Percentiles rank a stretch among this genome's conserved stretches.
phyloP scores from a whole-genome alignment of 2,113 vertebrate species.

The Tetrao urogallus region DNA sequence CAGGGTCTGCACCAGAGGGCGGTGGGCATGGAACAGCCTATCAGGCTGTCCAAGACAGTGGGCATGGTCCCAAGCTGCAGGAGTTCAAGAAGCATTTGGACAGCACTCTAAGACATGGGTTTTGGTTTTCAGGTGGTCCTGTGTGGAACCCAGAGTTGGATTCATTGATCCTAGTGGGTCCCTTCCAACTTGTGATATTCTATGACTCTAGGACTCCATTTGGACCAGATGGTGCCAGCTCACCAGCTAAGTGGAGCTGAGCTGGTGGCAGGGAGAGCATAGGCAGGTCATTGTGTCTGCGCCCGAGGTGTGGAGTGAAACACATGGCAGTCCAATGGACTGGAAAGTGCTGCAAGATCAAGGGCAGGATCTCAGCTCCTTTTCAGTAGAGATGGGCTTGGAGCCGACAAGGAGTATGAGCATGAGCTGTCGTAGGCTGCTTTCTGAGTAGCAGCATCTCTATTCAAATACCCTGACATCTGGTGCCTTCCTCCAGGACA shows the following conservation, averaged over 20 bases:
- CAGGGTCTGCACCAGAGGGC: background rate
- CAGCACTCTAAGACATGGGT: background rate
- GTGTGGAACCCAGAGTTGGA: background rate
- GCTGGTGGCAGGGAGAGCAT: background rate
- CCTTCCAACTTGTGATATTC: background rate
- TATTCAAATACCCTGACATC: background rate
- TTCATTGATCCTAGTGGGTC: background rate
- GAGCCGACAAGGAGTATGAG: background rate
- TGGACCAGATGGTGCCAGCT: background rate
- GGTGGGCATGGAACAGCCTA: background rate
- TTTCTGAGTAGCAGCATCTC: background rate
- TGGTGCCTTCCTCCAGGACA: background rate
- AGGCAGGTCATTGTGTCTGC: background rate
- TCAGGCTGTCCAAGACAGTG: background rate
- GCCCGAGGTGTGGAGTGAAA: background rate
- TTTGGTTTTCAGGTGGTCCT: background rate
- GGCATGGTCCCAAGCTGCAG: background rate
- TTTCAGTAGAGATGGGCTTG: background rate
- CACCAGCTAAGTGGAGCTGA: background rate
- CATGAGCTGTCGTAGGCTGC: background rate
- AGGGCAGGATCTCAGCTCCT: background rate
- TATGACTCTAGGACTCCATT: background rate
- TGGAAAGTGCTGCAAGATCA: background rate
- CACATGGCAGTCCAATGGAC: background rate
- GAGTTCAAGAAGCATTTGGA: background rate